Conservation (phyloP, 2,113 vertebrate genomes). For the Xenus cinereus region DNA sequence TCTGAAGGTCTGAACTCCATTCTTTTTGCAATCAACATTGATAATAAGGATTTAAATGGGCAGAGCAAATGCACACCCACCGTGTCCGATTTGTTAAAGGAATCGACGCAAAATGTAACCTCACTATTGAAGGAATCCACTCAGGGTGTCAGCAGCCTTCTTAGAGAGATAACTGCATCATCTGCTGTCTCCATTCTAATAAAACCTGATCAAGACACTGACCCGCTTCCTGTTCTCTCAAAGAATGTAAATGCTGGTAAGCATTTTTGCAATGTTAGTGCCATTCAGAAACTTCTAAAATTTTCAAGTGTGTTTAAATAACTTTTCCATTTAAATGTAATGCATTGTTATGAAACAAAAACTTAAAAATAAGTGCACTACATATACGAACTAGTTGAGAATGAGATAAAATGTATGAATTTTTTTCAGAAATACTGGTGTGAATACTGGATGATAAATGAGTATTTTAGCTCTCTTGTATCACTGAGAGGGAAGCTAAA, state of each 20-base stretch:
- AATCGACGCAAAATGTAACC: slow-evolving; percentile 96
- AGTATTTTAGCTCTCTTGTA: not conserved
- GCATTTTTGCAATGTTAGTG: not conserved
- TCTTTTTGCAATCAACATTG: slow-evolving; percentile 97
- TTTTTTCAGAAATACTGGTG: not conserved
- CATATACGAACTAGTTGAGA: not conserved
- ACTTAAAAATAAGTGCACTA: not conserved
- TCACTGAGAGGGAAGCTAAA: not conserved
- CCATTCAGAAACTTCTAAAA: not conserved
- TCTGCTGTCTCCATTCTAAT: slow-evolving; percentile 88
- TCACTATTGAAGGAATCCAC: slow-evolving; percentile 92
- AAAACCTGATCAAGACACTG: slow-evolving; percentile 80
- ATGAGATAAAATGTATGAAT: not conserved
- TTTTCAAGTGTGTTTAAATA: not conserved
- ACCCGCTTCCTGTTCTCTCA: slow-evolving; percentile 88
- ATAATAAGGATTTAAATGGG: slow-evolving; percentile 95
- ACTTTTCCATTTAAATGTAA: not conserved
- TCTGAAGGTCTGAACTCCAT: slow-evolving; percentile 93
- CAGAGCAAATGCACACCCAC: slow-evolving; percentile 77
- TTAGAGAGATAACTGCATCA: slow-evolving; percentile 91
- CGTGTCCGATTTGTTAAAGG: slow-evolving; percentile 90
- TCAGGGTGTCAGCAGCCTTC: slow-evolving; percentile 92
- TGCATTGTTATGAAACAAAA: not conserved
- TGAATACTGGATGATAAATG: not conserved
- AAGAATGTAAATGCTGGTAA: slow-evolving; percentile 70